phyloP scores from a whole-genome alignment of 2,888 invertebrate species.

The Hedychridium roseum region DNA sequence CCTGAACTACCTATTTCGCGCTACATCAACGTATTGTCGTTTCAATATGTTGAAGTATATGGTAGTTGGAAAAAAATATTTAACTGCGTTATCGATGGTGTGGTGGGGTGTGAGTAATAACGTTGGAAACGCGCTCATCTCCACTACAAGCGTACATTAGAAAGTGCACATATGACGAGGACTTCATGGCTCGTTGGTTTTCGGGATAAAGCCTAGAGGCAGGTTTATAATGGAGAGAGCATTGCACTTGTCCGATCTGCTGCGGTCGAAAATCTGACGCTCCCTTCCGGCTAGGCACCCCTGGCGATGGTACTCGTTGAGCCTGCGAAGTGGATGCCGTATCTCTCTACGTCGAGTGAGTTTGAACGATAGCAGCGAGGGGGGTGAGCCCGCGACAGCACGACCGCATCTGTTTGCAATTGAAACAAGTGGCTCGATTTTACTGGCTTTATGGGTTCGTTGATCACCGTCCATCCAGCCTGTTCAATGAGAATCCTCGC shows the following conservation, averaged over 20 bases:
- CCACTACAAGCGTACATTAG: constrained; percentile 29
- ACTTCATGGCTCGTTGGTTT: constrained; percentile 58
- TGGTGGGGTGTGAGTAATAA: background rate
- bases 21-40: too few species aligned
- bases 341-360: constrained; percentile 48
- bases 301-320: constrained; percentile 40
- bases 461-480: constrained; percentile 25
- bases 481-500: constrained; percentile 6
- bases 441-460: constrained; percentile 43
- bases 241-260: constrained; percentile 54
- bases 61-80: too few species aligned
- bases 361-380: constrained; percentile 51
- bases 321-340: constrained; percentile 42
- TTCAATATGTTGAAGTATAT: too few species aligned
- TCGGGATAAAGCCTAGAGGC: constrained; percentile 37
- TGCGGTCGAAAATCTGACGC: constrained; percentile 56
- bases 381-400: constrained; percentile 27
- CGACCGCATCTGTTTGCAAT: constrained; percentile 60
- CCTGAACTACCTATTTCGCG: constrained; percentile 29
- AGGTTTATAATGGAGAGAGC: constrained; percentile 42
- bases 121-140: background rate
- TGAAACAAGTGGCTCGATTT: constrained; percentile 55
- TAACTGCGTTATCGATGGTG: too few species aligned
- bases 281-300: constrained; percentile 40
- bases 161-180: constrained; percentile 55